Base-by-base conservation (phyloP, 1,140 invertebrate species). In the Medauroidea extradentata region DNA sequence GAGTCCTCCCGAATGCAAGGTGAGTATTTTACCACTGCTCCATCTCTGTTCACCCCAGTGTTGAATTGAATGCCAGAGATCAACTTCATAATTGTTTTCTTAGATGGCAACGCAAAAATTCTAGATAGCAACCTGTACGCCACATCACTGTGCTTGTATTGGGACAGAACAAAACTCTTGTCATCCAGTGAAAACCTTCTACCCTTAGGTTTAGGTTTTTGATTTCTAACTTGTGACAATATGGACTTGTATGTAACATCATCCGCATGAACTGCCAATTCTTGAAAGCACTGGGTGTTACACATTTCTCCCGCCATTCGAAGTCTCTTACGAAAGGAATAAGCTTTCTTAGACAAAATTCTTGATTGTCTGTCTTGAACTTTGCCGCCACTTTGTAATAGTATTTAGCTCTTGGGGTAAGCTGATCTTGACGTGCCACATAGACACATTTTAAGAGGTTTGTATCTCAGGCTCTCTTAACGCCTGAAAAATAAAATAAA, bases 301-400 rank as follows among this genome's bases (percentile, higher is more conserved):
- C 24, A 51, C 34, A n/a, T 34, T 27, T 1, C 34, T 51, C 19
- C 49, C 8, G 49, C 49, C 49, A 51, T 51, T 16, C 23, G 13
- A 23, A 51, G 49, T 24, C 49, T 51, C 8, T 51, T 34, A n/a
- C 34, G 24, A 24, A 51, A 51, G 13, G 49, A 51, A 34, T 16
- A 16, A 34, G 24, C 24, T 14, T 51, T 51, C 19, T 51, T 51
- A 4, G 24, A n/a, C 14, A 51, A 51, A 16, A n/a, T 51, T 51
- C 16, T 21, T 5, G 16, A 1, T 1, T 27, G 4, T 25, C 23
- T n/a, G n/a, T 51, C 19, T 2, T 51, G 1, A 51, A 51, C 9
- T 34, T 1, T n/a, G 24, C 2, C n/a, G 49, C 49, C 23, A 51
- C n/a, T 51, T 51, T n/a, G 14, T 51, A 34, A 14, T n/a, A 23